Base-by-base conservation (phyloP, 1,140 invertebrate species). In the Drosophila sturtevanti region DNA sequence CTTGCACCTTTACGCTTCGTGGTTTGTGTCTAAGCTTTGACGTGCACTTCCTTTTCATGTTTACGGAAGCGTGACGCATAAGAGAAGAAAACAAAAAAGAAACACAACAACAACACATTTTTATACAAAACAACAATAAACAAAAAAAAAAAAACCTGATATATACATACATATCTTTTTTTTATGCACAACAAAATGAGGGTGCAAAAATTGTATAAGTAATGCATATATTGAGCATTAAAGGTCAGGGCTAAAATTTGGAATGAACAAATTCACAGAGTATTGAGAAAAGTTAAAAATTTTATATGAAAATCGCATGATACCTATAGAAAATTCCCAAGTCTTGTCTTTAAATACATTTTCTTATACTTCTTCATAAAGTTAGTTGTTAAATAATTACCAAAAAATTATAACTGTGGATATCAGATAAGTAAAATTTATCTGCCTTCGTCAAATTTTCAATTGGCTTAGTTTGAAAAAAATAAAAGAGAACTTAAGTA, bases 31-130 rank as follows among this genome's bases (percentile, higher is more conserved):
- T 90, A 87, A 80, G 86, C 87, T 90, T 90, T 90, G 87, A 90
- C 87, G 87, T 80, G 80, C 71, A 90, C 87, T 90, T 90, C 87
- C 86, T 90, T 90, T 90, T 90, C 86, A 89, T 81, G 84, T 84
- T 77, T 64, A 77, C 68, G 77, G 68, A 89, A 75, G 77, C 84
- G 80, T 89, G 73, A 74, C 79, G 60, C 72, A 70, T 67, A 63
- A 60, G 77, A 84, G n/a, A n/a, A n/a, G n/a, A n/a, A n/a, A n/a
- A n/a, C n/a, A n/a, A 86, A 68, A 14, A 65, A 35, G 55, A 24
- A 24, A 0, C 4, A 24, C n/a, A n/a, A n/a, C n/a, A 24, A 24
- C 22, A 24, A 24, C 22, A 24, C 35, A 55, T 44, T 44, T 44
- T 44, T 44, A 16, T 44, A 18, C 14, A 74, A 70, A 79, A 77